Base-by-base conservation (phyloP, 2,797 vertebrate genomes). In the Alectoris magna region DNA sequence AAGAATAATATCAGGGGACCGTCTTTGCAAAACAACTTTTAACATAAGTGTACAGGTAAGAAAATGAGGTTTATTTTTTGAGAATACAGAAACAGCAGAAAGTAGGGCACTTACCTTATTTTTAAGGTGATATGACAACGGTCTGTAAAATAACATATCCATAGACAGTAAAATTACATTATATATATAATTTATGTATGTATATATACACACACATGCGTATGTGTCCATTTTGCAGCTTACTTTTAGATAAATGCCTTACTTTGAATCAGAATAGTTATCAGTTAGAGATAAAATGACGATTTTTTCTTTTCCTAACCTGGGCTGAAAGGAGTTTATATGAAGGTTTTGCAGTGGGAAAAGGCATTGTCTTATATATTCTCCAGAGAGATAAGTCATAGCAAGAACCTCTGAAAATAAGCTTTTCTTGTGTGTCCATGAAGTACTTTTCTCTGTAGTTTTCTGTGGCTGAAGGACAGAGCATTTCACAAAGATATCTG, bases 331-430 rank as follows among this genome's bases (percentile, higher is more conserved):
- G 46, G 63, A 95, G 55, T n/a, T 43, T 48, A 87, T 44, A 16
- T 71, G 75, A 90, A 74, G 60, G 41, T 84, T 93, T 92, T 82
- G 62, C 18, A 79, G 23, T 44, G 26, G 70, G 38, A 76, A 76
- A 90, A 92, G 34, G 38, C 73, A 36, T 60, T 76, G 56, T 86
- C 89, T 91, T 92, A 49, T 75, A 36, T 3, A 27, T 38, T 58
- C 84, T 91, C 58, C 39, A 84, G 67, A 90, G 76, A 82, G 38
- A 90, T 46, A 86, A 92, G 31, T 86, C 80, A 21, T 91, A 84
- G 58, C 26, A 86, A 66, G 77, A 74, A 70, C 55, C 27, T 91
- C 64, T 78, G 77, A 89, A 90, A n/a, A 18, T 21, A 39, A 64
- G 31, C 4, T 51, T 67, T 84, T 85, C 53, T 36, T 70, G 27